These are phyloP conservation scores for Ictidomys tridecemlineatus DNA, from an alignment of 2,113 vertebrate species.

Conservation along the genomic window DNA sequence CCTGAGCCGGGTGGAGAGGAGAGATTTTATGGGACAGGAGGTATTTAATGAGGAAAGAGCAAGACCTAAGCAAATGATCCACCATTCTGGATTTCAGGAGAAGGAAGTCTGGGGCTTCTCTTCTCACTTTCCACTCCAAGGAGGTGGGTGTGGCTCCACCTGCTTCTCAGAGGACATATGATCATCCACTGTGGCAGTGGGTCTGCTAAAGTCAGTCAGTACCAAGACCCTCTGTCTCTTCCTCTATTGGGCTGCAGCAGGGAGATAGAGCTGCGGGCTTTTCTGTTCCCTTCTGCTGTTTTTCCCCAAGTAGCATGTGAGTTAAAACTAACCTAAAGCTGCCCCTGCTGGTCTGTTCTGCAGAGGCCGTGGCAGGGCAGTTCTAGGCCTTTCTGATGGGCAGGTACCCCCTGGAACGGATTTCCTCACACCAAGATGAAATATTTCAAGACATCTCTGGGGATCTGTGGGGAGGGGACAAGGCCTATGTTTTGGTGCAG, in stretches of 20 bases:
- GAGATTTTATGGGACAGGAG: background rate
- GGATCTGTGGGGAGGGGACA: background rate
- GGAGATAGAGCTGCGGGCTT: background rate
- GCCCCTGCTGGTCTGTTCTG: background rate
- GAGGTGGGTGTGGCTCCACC: background rate
- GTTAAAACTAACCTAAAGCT: background rate
- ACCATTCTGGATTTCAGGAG: background rate
- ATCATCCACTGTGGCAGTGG: background rate
- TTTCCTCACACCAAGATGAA: background rate
- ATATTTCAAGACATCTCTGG: background rate
- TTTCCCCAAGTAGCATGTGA: background rate
- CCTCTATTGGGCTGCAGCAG: background rate
- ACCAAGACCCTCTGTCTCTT: background rate
- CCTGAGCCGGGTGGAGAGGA: background rate
- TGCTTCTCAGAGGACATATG: background rate
- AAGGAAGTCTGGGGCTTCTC: background rate
- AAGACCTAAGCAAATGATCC: accelerated
- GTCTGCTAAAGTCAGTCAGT: background rate
- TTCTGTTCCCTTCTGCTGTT: background rate
- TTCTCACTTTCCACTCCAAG: background rate
- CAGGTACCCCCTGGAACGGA: background rate
- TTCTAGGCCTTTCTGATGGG: background rate
- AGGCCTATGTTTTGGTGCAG: background rate
- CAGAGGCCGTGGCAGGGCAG: background rate
- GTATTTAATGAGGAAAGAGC: background rate